Conservation (phyloP, 2,113 vertebrate species). For the Eptatretus burgeri region DNA sequence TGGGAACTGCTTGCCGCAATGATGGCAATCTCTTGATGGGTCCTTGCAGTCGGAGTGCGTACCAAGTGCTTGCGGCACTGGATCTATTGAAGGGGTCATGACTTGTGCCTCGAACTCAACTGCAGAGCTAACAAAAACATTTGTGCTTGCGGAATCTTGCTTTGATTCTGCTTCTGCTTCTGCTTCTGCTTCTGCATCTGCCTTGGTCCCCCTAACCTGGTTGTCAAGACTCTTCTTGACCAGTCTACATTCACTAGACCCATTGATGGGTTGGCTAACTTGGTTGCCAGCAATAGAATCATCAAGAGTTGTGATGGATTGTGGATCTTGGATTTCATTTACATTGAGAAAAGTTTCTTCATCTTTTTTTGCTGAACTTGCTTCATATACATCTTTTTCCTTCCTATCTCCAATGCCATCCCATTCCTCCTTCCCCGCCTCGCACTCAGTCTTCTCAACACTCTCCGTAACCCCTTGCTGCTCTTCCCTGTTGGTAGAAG, state of each 20-base stretch:
- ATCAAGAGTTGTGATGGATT: background rate
- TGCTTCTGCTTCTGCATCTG: background rate
- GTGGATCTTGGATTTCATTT: background rate
- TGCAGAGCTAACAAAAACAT: background rate
- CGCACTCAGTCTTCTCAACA: background rate
- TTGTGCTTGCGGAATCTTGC: background rate
- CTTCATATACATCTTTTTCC: background rate
- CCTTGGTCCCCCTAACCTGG: no score
- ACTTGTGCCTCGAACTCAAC: background rate
- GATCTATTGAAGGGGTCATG: background rate
- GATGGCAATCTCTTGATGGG: conserved; percentile 77
- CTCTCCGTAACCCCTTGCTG: background rate
- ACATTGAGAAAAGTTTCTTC: background rate
- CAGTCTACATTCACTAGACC: no score
- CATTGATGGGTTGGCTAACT: background rate
- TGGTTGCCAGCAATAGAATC: background rate
- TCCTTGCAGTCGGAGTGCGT: conserved; percentile 78
- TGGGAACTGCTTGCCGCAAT: conserved; percentile 87
- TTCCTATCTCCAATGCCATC: no score
- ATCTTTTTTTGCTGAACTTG: background rate
- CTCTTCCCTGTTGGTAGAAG: no score
- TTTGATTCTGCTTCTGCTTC: background rate
- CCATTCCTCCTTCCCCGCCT: no score
- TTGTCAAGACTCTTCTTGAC: no score
- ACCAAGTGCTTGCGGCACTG: conserved; percentile 20